Percentiles rank a stretch among this genome's conserved stretches.
Conservation (phyloP, 1,140 invertebrate genomes). For the Lordiphosa stackelbergi region DNA sequence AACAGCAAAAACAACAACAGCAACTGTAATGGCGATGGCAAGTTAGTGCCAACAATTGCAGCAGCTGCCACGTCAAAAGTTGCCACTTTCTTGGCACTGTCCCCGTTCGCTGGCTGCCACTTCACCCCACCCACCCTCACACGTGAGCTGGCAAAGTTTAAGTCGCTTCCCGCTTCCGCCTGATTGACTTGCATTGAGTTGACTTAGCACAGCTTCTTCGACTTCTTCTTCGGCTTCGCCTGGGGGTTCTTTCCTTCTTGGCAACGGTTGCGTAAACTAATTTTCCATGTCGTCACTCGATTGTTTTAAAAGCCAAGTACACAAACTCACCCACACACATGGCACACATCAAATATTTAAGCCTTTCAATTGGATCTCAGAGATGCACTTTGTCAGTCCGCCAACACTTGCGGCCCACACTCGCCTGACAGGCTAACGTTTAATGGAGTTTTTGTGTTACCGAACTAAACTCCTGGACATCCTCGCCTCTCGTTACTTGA, state of each 20-base stretch:
- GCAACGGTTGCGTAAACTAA: conserved; percentile 71
- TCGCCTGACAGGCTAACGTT: conserved; percentile 17
- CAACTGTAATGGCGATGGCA: conserved; percentile 20
- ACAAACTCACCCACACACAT: conserved; percentile 17
- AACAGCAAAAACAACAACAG: conserved; percentile 19
- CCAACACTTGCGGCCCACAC: conserved; percentile 25
- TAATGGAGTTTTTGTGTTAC: conserved; percentile 65
- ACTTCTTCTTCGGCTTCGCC: conserved; percentile 26
- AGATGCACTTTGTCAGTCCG: conserved; percentile 23
- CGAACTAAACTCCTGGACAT: conserved; percentile 8
- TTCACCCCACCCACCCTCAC: neutral
- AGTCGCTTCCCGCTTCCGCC: conserved; percentile 57
- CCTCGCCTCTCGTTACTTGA: too few species aligned
- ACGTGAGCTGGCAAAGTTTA: conserved; percentile 69
- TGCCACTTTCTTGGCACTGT: conserved; percentile 60
- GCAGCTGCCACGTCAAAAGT: conserved; percentile 70
- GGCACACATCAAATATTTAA: conserved; percentile 52
- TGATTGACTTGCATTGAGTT: conserved; percentile 74
- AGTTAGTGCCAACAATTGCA: conserved; percentile 71
- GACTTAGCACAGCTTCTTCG: conserved; percentile 61
- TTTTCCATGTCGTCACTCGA: conserved; percentile 74
- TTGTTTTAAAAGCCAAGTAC: conserved; percentile 70
- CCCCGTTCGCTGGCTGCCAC: neutral
- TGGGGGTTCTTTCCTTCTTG: conserved; percentile 28
- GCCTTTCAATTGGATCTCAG: conserved; percentile 30